Evolutionary conservation across 2,797 vertebrate genomes (phyloP), one percentile per base, ranked within the genome.

Genomic region (Enteromius anoplus): DNA sequence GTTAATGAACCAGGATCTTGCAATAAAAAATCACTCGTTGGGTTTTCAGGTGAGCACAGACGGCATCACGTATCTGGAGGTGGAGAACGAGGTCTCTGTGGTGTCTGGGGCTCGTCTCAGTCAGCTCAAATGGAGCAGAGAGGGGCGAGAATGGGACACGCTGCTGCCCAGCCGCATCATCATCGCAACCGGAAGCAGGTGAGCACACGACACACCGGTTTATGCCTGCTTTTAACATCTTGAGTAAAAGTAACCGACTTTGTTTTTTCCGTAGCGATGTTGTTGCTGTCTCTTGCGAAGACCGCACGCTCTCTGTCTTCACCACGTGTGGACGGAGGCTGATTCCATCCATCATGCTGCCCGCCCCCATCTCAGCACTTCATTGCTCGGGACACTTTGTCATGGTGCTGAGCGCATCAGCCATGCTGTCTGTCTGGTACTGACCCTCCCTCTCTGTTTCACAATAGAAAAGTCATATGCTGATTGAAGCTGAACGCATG

Each of bases 371-470:
- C 85, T 98, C 97, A 2, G 95, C 96, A 3, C 92, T 99, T 65
- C 96, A 98, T 49, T 98, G 98, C 93, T 95, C 97, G 0, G 95
- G 96, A 62, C 94, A 94, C 88, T 99, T 95, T 42, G 93, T 98
- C 89, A 99, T 99, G 98, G 96, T 93, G 0, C 95, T 99, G 87
- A 98, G 95, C 0, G 95, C 97, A 19, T 94, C 94, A 4, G 98
- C 97, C n/a, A 94, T 93, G 0, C 93, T 99, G 10, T 98, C 96
- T 3, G 97, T 99, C 87, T 99, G 98, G 97, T 99, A 84, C 91
- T 96, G 93, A 88, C 70, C 6, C 71, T 29, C 53, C 9, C 12
- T 76, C 26, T 64, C 42, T 1, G 11, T 37, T 55, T 49, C 51
- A 42, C 45, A 53, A 17, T 64, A 37, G 45, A 65, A 51, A 34